Conservation (phyloP, 2,113 vertebrate species). For the Gobio gobio region DNA sequence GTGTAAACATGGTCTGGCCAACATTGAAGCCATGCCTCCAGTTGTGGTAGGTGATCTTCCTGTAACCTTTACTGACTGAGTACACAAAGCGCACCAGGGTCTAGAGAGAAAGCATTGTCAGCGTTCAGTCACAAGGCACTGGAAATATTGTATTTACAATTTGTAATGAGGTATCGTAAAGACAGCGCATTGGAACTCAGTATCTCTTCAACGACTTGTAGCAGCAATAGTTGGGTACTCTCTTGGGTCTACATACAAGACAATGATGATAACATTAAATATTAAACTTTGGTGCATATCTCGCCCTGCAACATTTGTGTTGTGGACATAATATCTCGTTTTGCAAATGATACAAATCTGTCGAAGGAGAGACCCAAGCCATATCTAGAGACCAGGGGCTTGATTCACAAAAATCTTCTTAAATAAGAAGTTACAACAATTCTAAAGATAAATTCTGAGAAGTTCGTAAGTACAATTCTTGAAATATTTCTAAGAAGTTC, state of each 20-base stretch:
- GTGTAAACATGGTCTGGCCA: constrained; percentile 83
- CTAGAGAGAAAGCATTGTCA: constrained; percentile 57
- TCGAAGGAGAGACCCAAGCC: background rate
- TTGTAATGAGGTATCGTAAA: background rate
- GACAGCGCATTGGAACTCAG: background rate
- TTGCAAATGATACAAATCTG: background rate
- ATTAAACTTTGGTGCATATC: background rate
- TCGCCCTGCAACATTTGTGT: background rate
- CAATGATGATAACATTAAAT: background rate
- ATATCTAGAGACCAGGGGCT: background rate
- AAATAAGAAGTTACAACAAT: no score
- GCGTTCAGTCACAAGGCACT: constrained; percentile 1
- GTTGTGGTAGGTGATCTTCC: constrained; percentile 83
- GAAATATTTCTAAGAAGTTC: no score
- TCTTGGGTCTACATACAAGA: background rate
- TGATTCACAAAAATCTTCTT: no score
- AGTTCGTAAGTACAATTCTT: no score
- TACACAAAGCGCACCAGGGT: constrained; percentile 77
- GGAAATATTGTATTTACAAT: background rate
- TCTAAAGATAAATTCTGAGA: no score
- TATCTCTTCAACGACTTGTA: background rate
- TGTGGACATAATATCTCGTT: background rate
- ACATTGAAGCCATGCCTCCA: constrained; percentile 85
- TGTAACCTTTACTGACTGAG: constrained; percentile 81
- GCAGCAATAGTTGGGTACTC: background rate